Evolutionary conservation across 2,888 invertebrate genomes (phyloP).

Genomic region (Cosmopolites sordidus): DNA sequence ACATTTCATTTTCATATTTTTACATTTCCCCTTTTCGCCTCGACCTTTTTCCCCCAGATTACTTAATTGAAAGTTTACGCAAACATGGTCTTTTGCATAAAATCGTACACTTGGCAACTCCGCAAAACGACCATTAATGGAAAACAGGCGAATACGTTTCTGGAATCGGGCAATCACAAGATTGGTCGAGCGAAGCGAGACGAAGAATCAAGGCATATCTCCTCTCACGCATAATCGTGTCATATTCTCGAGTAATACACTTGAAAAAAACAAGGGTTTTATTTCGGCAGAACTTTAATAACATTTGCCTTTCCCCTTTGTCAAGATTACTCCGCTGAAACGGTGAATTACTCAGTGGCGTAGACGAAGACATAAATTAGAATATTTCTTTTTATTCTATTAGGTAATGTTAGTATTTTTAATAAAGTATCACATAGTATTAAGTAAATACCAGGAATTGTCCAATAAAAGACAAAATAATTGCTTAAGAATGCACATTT

Average conservation of each 20-base stretch:
- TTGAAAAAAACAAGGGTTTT: conserved; percentile 37
- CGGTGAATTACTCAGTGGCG: conserved; percentile 21
- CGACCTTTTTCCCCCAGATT: conserved; percentile 19
- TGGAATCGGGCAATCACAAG: conserved; percentile 47
- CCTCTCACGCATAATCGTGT: conserved; percentile 47
- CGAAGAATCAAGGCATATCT: conserved; percentile 26
- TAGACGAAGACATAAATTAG: no score
- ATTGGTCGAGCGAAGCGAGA: conserved; percentile 39
- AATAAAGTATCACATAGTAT: no score
- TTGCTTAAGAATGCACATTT: no score
- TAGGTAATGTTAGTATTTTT: no score
- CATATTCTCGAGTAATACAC: conserved; percentile 42
- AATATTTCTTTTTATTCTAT: no score
- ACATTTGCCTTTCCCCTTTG: conserved; percentile 32
- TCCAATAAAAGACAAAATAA: no score
- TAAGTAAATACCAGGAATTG: no score
- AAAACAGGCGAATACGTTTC: conserved; percentile 26
- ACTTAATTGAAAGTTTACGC: conserved; percentile 28
- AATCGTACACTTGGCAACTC: conserved; percentile 16
- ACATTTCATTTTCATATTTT: conserved; percentile 17
- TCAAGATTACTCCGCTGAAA: conserved; percentile 23
- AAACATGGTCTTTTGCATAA: conserved; percentile 27
- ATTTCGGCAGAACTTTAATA: conserved; percentile 36
- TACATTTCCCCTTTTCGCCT: conserved; percentile 19
- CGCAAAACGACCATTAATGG: conserved; percentile 20